Evolutionary conservation across 2,797 vertebrate genomes (phyloP), one percentile per base, ranked within the genome.

Genomic region (Mormyrus proboscirostris): DNA sequence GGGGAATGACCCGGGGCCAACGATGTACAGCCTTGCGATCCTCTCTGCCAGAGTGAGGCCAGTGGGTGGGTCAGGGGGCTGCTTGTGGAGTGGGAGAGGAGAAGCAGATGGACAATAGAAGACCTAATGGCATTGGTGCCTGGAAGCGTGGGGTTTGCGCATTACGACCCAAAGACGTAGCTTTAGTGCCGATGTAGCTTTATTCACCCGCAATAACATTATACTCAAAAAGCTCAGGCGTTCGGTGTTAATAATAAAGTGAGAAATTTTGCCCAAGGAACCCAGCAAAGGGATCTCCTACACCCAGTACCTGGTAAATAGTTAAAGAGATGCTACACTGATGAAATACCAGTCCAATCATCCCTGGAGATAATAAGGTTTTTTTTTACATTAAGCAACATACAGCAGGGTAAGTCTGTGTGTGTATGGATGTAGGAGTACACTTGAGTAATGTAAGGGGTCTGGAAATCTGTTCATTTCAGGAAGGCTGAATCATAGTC

Each of bases 1-100:
- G 91, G 94, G 93, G 95, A 91, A 29, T 53, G 62, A 86, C 38
- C 29, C 19, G n/a, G 65, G 65, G 62, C n/a, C n/a, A 51, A 29
- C 16, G 82, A 86, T 59, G 49, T 59, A 50, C 19, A 29, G 44
- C 59, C 25, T 7, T 59, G 41, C 55, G 14, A 41, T 73, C 50
- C 85, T 8, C 33, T 33, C 59, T 25, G 62, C 49, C 82, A 73
- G 22, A 41, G 49, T 50, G 62, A 29, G 84, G 50, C 25, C 12
- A 57, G 29, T 49, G 55, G 69, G 69, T 41, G 69, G 33, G 69
- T 76, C 69, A 76, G 53, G 53, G 33, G 44, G 86, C 38, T 22
- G 16, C 83, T 87, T 76, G n/a, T 22, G 83, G 84, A 86, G 49
- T 38, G 84, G 9, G 29, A 73, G 49, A 25, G 9, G 59, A 12